Evolutionary conservation across 2,888 invertebrate species (phyloP), one percentile per base, ranked within the genome.

Genomic region (Diabrotica balteata): DNA sequence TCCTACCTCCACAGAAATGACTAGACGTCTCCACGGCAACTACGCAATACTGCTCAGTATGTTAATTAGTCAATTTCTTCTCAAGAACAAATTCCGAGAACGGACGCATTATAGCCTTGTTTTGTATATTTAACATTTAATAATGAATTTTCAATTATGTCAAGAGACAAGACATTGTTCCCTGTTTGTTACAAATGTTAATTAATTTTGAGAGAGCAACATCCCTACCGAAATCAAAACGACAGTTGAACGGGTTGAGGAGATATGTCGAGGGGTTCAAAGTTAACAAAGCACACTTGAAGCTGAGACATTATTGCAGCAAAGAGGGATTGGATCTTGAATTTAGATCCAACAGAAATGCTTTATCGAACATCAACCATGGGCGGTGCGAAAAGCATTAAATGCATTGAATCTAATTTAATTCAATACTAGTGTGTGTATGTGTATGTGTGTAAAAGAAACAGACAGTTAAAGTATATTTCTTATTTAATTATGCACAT

Each of bases 231-330:
- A 43, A 55, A 42, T 63, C 50, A 44, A 63, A 67, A 63, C 62
- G 64, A 68, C 63, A 59, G 59, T 59, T 67, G 53, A 62, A 66
- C 57, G 66, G 32, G 61, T 58, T 66, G 60, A 50, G 49, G 68
- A 70, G 68, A 70, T 69, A 72, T 61, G 69, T 69, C 61, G 58
- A 69, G 68, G 66, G 72, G 63, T 58, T 72, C 69, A 66, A 63
- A 46, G 49, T 65, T 45, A 53, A 68, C 68, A 68, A 66, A 63
- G 66, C 55, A 54, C 68, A 62, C 59, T 60, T 58, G 63, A 62
- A 57, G 66, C 66, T 61, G 71, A 45, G 67, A 64, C 68, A 62
- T 62, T 58, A 45, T 54, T 51, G 62, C 54, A 67, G 67, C 58
- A 72, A 72, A 72, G 67, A 69, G 67, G 70, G 47, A 69, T 71